Evolutionary conservation across 2,113 vertebrate genomes (phyloP).

Genomic region (Tautogolabrus adspersus): DNA sequence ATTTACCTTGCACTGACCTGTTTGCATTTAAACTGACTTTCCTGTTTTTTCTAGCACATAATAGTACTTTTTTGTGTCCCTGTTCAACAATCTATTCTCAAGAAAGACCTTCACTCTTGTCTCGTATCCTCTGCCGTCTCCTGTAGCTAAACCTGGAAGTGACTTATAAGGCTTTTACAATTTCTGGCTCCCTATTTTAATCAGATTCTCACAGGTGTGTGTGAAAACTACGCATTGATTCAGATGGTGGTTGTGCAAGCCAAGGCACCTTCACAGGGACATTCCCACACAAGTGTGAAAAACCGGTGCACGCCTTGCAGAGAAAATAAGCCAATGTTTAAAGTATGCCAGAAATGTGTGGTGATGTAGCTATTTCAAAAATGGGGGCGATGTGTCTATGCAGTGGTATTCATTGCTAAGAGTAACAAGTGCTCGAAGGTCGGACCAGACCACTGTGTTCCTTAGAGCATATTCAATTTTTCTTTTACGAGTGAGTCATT

Average conservation of each 20-base stretch:
- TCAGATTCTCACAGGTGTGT: constrained; percentile 45
- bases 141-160: constrained; percentile 18
- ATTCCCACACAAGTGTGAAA: constrained; percentile 70
- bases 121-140: constrained; percentile 8
- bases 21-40: neutral
- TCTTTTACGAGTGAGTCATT: constrained; percentile 4
- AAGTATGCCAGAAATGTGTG: constrained; percentile 43
- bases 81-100: neutral
- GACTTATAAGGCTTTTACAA: constrained; percentile 31
- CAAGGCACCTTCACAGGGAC: constrained; percentile 59
- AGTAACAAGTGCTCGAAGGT: neutral
- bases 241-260: constrained; percentile 26
- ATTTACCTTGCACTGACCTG: neutral
- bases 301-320: constrained; percentile 16
- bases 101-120: neutral
- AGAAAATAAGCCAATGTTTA: constrained; percentile 3
- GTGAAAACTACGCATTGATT: constrained; percentile 53
- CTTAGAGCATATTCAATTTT: neutral
- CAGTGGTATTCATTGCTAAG: neutral
- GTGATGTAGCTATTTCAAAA: constrained; percentile 1
- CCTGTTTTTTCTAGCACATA: neutral
- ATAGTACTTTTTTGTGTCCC: neutral
- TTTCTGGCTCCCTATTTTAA: constrained; percentile 12
- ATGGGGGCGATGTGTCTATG: neutral
- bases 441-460: neutral